Base-by-base conservation (phyloP, 2,888 invertebrate species). In the Drosophila anomalipes region DNA sequence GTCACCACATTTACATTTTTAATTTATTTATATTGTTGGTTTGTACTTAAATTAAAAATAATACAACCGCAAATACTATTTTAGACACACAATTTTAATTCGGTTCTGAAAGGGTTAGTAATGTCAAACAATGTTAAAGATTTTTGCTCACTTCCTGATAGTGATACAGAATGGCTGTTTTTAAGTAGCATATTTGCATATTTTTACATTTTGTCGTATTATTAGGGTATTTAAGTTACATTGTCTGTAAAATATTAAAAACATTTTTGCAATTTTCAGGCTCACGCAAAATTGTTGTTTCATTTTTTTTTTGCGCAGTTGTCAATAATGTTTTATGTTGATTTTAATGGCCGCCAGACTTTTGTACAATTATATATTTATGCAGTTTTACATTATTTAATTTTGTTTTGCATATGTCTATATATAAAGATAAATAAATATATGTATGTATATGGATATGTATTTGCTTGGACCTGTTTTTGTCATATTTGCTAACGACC, bases 311-410 rank as follows among this genome's bases (percentile, higher is more conserved):
- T 52, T 52, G 52, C 67, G 57, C 49, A 64, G 49, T 49, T 67
- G 73, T 39, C 54, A 65, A 70, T 77, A 70, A 73, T 77, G 73
- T 74, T 77, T 60, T 69, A 75, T 71, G 77, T 68, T 70, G 62
- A 63, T 60, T 80, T 83, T 71, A 70, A 88, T 74, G 65, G 22
- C 70, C 32, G 49, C 28, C 71, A 61, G 74, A 39, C 68, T 51
- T 65, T 51, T 74, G 70, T 53, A 33, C 30, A 52, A 51, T 60
- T 67, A 75, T 74, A 74, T 76, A 67, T 68, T 87, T 77, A 16
- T 19, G 32, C 32, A 67, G 63, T 71, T 79, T 78, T 71, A 74
- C 71, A 70, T 68, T 81, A 58, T 69, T 60, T 47, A 9, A 4
- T 9, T 70, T 52, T n/a, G 1, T 14, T 44, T 72, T 56, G n/a